Evolutionary conservation across 2,888 invertebrate genomes (phyloP).

Genomic region (Lacanobia wlatinum): DNA sequence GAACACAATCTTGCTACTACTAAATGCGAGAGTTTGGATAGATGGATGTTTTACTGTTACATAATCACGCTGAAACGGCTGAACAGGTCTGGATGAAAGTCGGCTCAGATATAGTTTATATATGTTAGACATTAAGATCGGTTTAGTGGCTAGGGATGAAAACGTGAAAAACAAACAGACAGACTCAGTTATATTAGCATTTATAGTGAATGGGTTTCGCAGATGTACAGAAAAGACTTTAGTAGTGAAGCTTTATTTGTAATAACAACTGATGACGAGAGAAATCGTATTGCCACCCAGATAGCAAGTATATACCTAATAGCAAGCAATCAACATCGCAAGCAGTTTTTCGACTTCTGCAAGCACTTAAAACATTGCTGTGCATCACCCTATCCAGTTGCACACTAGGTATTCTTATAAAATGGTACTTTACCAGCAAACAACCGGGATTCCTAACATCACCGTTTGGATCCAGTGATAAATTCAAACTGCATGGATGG

Average conservation of each 20-base stretch:
- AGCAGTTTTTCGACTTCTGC: conserved; percentile 5
- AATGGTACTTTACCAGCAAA: conserved; percentile 43
- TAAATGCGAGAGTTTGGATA: too few species aligned
- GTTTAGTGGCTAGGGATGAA: too few species aligned
- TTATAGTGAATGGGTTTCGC: too few species aligned
- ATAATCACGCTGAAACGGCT: too few species aligned
- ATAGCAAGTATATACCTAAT: neutral
- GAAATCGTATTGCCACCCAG: conserved; percentile 29
- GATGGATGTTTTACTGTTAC: too few species aligned
- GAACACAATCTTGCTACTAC: neutral
- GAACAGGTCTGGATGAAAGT: too few species aligned
- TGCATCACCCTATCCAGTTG: conserved; percentile 31
- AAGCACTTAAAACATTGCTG: conserved; percentile 34
- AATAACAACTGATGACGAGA: neutral
- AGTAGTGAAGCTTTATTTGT: neutral
- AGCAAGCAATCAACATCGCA: conserved; percentile 26
- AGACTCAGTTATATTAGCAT: too few species aligned
- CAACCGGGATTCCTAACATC: conserved; percentile 48
- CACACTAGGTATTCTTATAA: conserved; percentile 42
- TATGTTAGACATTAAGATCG: too few species aligned
- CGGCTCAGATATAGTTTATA: too few species aligned
- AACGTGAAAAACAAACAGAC: too few species aligned
- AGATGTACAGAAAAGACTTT: neutral
- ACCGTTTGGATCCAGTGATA: conserved; percentile 58
- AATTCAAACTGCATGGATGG: conserved; percentile 58